Percentiles rank a stretch among this genome's conserved stretches.
Evolutionary conservation across 1,140 invertebrate species (phyloP).

Genomic region (Dinothrombium tinctorium): DNA sequence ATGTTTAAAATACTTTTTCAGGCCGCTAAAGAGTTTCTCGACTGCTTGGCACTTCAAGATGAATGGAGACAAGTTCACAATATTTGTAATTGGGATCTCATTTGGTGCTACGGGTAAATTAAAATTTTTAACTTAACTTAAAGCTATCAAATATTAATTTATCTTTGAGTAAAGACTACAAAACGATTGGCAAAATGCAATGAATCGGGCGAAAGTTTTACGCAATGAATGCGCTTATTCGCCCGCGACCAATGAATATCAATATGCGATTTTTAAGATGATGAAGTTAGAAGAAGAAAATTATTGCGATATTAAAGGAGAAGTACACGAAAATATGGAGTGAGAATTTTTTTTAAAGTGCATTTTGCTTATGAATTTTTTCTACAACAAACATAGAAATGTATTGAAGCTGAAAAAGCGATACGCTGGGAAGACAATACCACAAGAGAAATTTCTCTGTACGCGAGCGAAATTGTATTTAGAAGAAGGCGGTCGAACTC

Average conservation of each 20-base stretch:
- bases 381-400: too few species aligned
- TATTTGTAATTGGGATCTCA: constrained; percentile 80
- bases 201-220: constrained; percentile 42
- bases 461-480: too few species aligned
- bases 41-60: constrained; percentile 10
- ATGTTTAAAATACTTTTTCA: too few species aligned
- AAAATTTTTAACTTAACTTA: too few species aligned
- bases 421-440: constrained; percentile 83
- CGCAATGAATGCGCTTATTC: constrained; percentile 67
- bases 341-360: constrained; percentile 28
- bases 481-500: too few species aligned
- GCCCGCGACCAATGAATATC: constrained; percentile 64
- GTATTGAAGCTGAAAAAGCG: constrained; percentile 73
- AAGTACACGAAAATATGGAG: constrained; percentile 28
- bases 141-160: too few species aligned
- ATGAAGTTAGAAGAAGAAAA: constrained; percentile 22
- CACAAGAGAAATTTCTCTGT: constrained; percentile 88
- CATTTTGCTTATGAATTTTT: too few species aligned
- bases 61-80: constrained; percentile 87
- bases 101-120: constrained; percentile 57
- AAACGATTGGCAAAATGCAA: constrained; percentile 39
- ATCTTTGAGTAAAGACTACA: too few species aligned
- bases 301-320: constrained; percentile 21
- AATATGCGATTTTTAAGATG: constrained; percentile 52
- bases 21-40: not conserved